These are phyloP conservation scores for Zenarchopterus dispar DNA, from an alignment of 2,797 vertebrate genomes.

Conservation along the genomic window DNA sequence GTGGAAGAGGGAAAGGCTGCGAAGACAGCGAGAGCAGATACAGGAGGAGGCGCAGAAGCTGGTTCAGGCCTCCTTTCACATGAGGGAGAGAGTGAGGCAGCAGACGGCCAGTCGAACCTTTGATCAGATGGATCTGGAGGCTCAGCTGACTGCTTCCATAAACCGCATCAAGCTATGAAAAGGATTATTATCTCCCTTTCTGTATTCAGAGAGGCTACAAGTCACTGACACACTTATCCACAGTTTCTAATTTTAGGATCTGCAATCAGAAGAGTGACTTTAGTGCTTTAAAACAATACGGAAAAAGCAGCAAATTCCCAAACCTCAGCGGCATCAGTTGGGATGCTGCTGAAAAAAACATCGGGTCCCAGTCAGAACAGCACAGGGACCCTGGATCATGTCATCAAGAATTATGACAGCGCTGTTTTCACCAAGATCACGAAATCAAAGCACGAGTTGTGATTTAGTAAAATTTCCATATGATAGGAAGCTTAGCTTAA, in stretches of 20 bases:
- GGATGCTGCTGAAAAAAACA: too few species aligned
- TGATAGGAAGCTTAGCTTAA: too few species aligned
- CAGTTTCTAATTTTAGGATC: neutral
- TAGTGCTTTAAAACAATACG: neutral
- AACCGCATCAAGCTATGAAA: slow-evolving; percentile 63
- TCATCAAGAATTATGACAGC: too few species aligned
- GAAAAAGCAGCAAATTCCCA: neutral
- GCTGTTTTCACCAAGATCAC: too few species aligned
- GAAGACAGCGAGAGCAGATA: slow-evolving; percentile 66
- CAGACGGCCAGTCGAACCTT: slow-evolving; percentile 70
- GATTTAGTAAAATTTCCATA: too few species aligned
- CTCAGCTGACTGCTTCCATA: slow-evolving; percentile 69
- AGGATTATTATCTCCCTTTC: neutral
- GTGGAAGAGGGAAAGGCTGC: slow-evolving; percentile 71
- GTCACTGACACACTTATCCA: neutral
- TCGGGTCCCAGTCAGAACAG: too few species aligned
- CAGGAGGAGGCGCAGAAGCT: slow-evolving; percentile 74
- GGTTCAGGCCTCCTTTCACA: slow-evolving; percentile 75
- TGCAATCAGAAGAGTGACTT: neutral
- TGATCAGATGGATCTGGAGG: slow-evolving; percentile 74
- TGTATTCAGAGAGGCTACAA: neutral
- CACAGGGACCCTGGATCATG: too few species aligned
- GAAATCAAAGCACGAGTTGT: too few species aligned
- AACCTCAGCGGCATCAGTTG: neutral
- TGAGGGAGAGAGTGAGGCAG: slow-evolving; percentile 77